Base-by-base conservation (phyloP, 2,888 invertebrate genomes). In the Ptychoptera albimana region DNA sequence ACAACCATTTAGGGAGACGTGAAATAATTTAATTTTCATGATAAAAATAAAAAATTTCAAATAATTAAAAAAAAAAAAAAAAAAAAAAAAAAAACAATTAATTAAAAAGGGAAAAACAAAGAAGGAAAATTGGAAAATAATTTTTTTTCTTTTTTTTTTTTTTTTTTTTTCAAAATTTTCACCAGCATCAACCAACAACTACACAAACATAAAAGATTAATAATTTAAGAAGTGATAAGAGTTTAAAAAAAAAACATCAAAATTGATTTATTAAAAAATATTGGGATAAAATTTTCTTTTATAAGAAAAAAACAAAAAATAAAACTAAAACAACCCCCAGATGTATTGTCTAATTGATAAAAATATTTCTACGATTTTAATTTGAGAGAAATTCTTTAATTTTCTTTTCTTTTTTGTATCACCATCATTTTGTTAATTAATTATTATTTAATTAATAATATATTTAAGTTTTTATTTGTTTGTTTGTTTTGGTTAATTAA, bases 1-100 rank as follows among this genome's bases (percentile, higher is more conserved):
- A 72, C 84, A 88, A 74, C 88, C 89, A 67, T 85, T 89, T 77
- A 86, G 89, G 79, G 87, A 88, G 82, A 89, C 89, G 88, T 89
- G 89, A 89, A 60, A 59, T 59, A 52, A 12, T 39, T 8, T 7
- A 4, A 32, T 30, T 11, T 11, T 32, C n/a, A 32, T 11, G n/a
- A 11, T 32, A 14, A 40, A 13, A 30, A 13, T 29, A 13, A 30
- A 12, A 40, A 31, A 11, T 32, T 32, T 31, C 13, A 40, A 23
- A 45, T 8, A 11, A 39, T 37, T 23, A 41, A 30, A 14, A 40
- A 15, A 31, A 38, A 48, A 42, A 30, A 23, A 35, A 42, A 38
- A 44, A 45, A 34, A 40, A 39, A 36, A 34, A 38, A 35, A 45
- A 39, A 30, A 34, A 41, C 11, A 41, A 41, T 32, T 32, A 29